These are phyloP conservation scores for Aricia artaxerxes DNA, from an alignment of 2,888 invertebrate genomes.

Conservation along the genomic window DNA sequence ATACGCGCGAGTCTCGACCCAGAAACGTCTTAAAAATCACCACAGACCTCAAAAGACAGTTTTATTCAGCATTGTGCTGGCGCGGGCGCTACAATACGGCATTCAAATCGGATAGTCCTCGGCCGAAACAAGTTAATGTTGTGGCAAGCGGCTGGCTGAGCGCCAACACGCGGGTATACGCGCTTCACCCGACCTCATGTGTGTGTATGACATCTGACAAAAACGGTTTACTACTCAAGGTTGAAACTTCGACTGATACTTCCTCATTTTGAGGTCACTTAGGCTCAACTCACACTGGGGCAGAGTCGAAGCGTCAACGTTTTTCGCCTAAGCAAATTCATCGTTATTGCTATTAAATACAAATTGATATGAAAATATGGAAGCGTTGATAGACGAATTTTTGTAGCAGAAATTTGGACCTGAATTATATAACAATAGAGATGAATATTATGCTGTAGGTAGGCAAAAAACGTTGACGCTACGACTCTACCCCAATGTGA, in stretches of 20 bases:
- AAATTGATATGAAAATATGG: too few species aligned
- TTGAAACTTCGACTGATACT: background rate
- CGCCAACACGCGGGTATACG: constrained; percentile 10
- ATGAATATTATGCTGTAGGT: too few species aligned
- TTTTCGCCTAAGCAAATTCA: too few species aligned
- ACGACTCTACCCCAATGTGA: background rate
- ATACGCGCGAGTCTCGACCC: background rate
- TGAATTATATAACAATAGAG: too few species aligned
- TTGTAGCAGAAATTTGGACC: too few species aligned
- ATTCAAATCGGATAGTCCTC: constrained; percentile 15
- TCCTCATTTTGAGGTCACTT: too few species aligned
- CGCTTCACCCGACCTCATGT: constrained; percentile 10
- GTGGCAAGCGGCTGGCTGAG: constrained; percentile 24
- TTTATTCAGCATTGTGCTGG: constrained; percentile 6
- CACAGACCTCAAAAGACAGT: constrained; percentile 24
- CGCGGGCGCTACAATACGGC: constrained; percentile 4
- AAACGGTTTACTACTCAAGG: constrained; percentile 6
- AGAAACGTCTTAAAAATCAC: constrained; percentile 27
- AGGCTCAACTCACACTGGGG: too few species aligned
- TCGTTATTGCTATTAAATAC: too few species aligned
- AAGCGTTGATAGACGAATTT: too few species aligned
- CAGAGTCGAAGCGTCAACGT: too few species aligned
- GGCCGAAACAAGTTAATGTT: constrained; percentile 31
- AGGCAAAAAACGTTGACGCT: too few species aligned
- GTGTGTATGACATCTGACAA: constrained; percentile 29